A percentile compares a stretch with the other conserved stretches of the same genome.
phyloP scores from a whole-genome alignment of 2,113 vertebrate species.

The Pimephales promelas region DNA sequence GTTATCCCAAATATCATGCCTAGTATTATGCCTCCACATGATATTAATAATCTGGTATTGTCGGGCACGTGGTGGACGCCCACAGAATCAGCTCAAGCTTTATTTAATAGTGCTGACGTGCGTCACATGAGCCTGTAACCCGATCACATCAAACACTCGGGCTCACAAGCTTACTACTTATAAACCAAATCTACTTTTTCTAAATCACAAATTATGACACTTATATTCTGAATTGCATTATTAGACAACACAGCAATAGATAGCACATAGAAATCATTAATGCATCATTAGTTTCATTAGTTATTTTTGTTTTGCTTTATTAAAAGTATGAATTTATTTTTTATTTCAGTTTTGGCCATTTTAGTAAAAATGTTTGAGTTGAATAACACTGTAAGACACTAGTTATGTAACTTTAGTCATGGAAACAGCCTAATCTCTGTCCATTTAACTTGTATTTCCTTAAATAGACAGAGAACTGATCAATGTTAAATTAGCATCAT shows the following conservation, averaged over 20 bases:
- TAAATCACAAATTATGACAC: no score
- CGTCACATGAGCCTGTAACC: background rate
- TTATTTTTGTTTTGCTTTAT: no score
- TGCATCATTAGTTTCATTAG: background rate
- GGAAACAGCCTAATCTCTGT: background rate
- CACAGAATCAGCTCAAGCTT: background rate
- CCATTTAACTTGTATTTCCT: background rate
- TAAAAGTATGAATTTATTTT: background rate
- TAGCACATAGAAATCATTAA: background rate
- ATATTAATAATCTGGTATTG: background rate
- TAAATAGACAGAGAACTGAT: background rate
- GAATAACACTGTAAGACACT: background rate
- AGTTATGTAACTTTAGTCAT: background rate
- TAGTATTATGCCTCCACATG: background rate
- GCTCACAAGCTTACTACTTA: background rate
- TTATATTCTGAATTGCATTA: background rate
- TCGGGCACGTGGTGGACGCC: background rate
- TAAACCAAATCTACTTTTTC: no score
- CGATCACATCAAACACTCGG: background rate
- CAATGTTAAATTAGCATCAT: background rate
- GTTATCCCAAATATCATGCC: no score
- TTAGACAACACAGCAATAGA: background rate
- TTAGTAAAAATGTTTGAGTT: background rate
- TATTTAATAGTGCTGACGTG: slow-evolving; percentile 10
- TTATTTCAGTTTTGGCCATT: background rate